These are phyloP conservation scores for Alectura lathami DNA, from an alignment of 2,113 vertebrate genomes.

Conservation along the genomic window DNA sequence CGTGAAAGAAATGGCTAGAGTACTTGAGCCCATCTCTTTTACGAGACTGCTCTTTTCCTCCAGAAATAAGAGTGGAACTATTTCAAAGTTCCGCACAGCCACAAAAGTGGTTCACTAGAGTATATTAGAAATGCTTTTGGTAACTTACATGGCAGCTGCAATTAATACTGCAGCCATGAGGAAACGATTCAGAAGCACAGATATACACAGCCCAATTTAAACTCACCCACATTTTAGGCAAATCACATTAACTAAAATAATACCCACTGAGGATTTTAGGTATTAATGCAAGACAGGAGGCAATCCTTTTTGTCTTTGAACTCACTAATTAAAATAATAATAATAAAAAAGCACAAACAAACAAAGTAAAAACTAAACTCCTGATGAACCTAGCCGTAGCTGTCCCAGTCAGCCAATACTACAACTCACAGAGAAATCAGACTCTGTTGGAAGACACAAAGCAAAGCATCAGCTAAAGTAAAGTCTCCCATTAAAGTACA, in stretches of 20 bases:
- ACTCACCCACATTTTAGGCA: neutral
- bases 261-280: neutral
- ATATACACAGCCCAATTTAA: neutral
- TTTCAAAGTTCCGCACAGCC: neutral
- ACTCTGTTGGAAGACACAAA: neutral
- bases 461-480: neutral
- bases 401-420: neutral
- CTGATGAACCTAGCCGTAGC: neutral
- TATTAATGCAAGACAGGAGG: neutral
- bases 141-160: neutral
- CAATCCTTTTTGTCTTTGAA: neutral
- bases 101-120: neutral
- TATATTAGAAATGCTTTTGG: conserved; percentile 11
- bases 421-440: neutral
- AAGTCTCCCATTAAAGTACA: neutral
- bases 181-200: neutral
- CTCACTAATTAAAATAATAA: neutral
- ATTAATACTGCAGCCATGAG: conserved; percentile 1
- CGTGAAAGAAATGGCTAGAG: neutral
- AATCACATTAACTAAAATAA: neutral
- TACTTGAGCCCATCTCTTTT: neutral
- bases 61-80: neutral
- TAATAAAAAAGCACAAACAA: neutral
- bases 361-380: neutral
- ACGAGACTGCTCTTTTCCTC: neutral